A percentile compares a stretch with the other conserved stretches of the same genome.
phyloP scores from a whole-genome alignment of 1,140 invertebrate species.

The Monochamus saltuarius region DNA sequence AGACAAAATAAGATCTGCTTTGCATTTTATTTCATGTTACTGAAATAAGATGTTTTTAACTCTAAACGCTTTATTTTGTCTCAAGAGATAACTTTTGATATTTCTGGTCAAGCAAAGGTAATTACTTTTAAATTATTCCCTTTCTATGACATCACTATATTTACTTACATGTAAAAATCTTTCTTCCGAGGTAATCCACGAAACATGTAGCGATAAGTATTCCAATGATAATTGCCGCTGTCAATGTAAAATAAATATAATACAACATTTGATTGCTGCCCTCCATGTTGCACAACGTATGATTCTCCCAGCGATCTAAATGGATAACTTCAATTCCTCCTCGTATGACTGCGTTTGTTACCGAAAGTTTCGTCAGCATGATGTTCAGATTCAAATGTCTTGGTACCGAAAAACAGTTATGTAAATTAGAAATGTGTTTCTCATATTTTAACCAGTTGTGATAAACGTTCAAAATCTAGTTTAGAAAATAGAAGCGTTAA shows the following conservation, averaged over 20 bases:
- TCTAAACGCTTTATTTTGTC: no score
- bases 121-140: no score
- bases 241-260: conserved; percentile 8
- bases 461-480: no score
- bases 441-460: no score
- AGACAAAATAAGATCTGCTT: neutral
- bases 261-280: conserved; percentile 13
- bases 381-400: conserved; percentile 1
- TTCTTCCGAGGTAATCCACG: conserved; percentile 21
- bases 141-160: neutral
- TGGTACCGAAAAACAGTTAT: neutral
- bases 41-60: conserved; percentile 2
- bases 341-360: neutral
- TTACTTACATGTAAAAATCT: conserved; percentile 11
- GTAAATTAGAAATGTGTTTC: neutral
- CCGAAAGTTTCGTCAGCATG: neutral
- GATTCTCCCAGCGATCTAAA: neutral
- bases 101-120: neutral
- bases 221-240: conserved; percentile 6
- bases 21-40: neutral
- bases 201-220: conserved; percentile 10
- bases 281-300: conserved; percentile 2
- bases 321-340: neutral
- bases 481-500: no score
- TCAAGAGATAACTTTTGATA: neutral